Base-by-base conservation (phyloP, 2,113 vertebrate genomes). In the Melierax canorus region DNA sequence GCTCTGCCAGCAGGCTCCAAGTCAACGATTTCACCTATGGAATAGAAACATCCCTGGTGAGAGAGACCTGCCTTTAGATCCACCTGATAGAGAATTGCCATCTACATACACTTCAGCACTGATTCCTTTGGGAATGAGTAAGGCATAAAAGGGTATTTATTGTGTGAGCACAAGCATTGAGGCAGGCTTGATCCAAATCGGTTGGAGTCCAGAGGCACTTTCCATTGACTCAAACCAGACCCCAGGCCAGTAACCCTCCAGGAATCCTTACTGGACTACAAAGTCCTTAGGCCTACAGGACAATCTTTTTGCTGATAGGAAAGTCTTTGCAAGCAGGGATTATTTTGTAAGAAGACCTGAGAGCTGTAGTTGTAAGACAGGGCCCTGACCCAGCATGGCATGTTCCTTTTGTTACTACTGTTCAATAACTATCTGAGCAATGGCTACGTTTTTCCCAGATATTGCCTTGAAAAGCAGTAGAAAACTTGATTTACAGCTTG, bases 391-490 rank as follows among this genome's bases (percentile, higher is more conserved):
- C 84, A 62, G 59, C 50, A 4, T 8, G 30, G 27, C 39, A 88
- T 21, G 38, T 91, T 62, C 36, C 80, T 45, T 77, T 39, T 27
- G 6, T 48, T 15, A 29, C 41, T 73, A 9, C 59, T 2, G 0
- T 29, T 83, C 86, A 43, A 7, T 36, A 46, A 45, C 41, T 55
- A 8, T 29, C 41, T 22, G 48, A 90, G 75, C 53, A 66, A 30
- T 6, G 48, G 26, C 67, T 67, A 21, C 0, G 0, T 43, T 87
- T 82, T 6, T 8, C 58, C n/a, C 46, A 41, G 51, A 38, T 23
- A 50, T 11, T 64, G 30, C 30, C 41, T 38, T 14, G 21, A 51
- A 64, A 94, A 73, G 26, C 58, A 39, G 39, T 10, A 13, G 53
- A 73, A 59, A 88, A 21, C 32, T 46, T 15, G 30, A 66, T 83